phyloP scores from a whole-genome alignment of 2,797 vertebrate species.

The Cryptoprocta ferox region DNA sequence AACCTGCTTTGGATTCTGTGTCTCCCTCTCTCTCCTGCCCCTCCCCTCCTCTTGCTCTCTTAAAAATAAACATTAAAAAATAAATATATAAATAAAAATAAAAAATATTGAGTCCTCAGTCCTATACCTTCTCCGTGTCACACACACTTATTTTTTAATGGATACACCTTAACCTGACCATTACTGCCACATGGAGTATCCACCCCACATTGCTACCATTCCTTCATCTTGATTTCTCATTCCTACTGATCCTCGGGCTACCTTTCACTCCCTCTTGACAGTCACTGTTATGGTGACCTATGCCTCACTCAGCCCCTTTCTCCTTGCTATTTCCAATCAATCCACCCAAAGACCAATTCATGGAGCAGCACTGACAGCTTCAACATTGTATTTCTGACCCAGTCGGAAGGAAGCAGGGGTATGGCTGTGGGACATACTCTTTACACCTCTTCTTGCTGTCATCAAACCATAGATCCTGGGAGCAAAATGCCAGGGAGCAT shows the following conservation, averaged over 20 bases:
- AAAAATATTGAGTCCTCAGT: background rate
- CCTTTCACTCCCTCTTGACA: rapidly evolving
- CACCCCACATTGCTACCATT: rapidly evolving
- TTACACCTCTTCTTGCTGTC: no score
- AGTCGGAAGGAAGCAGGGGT: background rate
- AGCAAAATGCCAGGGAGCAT: rapidly evolving
- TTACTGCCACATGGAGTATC: rapidly evolving
- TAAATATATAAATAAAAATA: no score
- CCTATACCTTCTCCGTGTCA: background rate
- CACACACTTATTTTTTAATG: background rate
- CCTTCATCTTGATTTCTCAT: no score
- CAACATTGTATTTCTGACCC: rapidly evolving
- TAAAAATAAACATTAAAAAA: no score
- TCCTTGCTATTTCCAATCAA: rapidly evolving
- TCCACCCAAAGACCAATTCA: rapidly evolving
- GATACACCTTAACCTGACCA: background rate
- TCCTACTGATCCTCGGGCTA: background rate
- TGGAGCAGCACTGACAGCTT: rapidly evolving
- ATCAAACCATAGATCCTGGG: rapidly evolving
- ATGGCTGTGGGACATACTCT: rapidly evolving
- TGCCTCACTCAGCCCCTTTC: background rate
- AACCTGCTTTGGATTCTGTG: no score
- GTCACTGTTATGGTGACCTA: rapidly evolving
- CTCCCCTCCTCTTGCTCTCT: no score
- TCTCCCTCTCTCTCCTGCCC: no score